Base-by-base conservation (phyloP, 1,140 invertebrate genomes). In the Steinernema feltiae region DNA sequence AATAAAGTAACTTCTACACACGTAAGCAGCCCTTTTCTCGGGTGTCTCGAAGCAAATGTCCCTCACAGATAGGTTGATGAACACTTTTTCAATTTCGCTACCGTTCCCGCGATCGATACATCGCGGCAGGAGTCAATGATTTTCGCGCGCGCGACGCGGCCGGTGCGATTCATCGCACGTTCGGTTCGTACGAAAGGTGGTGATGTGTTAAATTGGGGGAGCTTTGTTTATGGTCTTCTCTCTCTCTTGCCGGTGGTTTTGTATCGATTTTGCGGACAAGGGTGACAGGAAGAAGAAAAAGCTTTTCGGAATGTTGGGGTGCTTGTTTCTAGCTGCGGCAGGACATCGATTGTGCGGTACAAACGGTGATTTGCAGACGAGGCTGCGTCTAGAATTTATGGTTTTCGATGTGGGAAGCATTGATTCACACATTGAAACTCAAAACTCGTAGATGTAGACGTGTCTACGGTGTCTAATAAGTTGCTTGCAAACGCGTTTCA, bases 131-230 rank as follows among this genome's bases (percentile, higher is more conserved):
- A 63, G 7, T 27, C 15, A 21, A n/a, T 27, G 53, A 63, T 63
- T 63, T 41, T 63, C 53, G 53, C n/a, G 53, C 53, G 53, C 53
- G 53, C 53, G 53, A 15, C 53, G 53, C 53, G 53, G 53, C 24
- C n/a, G n/a, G n/a, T 15, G 7, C 53, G 15, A 63, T 17, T 63
- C 53, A 7, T 63, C 53, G 15, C 2, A 7, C 53, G 53, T 27
- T 63, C 53, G 53, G 7, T 21, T 63, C 24, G 53, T n/a, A n/a
- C n/a, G n/a, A 63, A 63, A 7, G 53, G 53, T 63, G 53, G 53
- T 63, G 53, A 63, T 63, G 53, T 63, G 53, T 63, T 63, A 27
- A 63, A 63, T 63, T 63, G 53, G 53, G n/a, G n/a, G 15, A 63
- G 53, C 53, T 63, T 63, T 63, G 53, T 63, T 63, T 63, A 63